Percentiles rank a stretch among this genome's conserved stretches.
Conservation (phyloP, 2,888 invertebrate genomes). For the Melanophora roralis region DNA sequence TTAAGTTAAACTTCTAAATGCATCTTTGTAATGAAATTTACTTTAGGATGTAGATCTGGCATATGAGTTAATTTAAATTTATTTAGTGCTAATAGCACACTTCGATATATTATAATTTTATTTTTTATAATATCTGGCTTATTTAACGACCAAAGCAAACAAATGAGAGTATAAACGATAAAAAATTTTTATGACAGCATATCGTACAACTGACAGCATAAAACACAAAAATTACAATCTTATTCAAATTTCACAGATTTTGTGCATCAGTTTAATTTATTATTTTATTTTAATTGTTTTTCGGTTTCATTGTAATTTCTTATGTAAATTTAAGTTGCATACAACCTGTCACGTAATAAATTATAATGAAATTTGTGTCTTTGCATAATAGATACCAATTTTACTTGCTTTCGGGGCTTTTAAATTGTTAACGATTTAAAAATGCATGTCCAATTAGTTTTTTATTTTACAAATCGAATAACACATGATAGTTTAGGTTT, state of each 20-base stretch:
- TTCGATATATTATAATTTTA: neutral
- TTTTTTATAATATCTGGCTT: neutral
- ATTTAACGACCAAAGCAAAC: neutral
- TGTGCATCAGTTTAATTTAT: neutral
- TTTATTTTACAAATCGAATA: neutral
- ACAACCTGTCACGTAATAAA: neutral
- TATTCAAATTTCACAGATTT: conserved; percentile 1
- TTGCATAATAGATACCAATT: neutral
- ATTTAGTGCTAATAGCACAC: conserved; percentile 4
- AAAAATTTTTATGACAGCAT: conserved; percentile 5
- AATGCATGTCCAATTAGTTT: conserved; percentile 6
- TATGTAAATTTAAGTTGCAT: neutral
- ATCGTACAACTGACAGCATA: neutral
- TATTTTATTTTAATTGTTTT: conserved; percentile 1
- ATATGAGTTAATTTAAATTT: no score
- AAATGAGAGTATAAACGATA: neutral
- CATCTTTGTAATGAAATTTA: no score
- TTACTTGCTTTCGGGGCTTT: neutral
- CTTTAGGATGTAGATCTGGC: no score
- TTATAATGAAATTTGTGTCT: neutral
- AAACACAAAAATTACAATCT: neutral
- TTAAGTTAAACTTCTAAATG: no score
- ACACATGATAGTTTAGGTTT: no score
- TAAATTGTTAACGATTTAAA: neutral
- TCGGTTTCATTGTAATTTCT: neutral